Evolutionary conservation across 1,140 invertebrate species (phyloP).

Genomic region (Heliothis subflexa): DNA sequence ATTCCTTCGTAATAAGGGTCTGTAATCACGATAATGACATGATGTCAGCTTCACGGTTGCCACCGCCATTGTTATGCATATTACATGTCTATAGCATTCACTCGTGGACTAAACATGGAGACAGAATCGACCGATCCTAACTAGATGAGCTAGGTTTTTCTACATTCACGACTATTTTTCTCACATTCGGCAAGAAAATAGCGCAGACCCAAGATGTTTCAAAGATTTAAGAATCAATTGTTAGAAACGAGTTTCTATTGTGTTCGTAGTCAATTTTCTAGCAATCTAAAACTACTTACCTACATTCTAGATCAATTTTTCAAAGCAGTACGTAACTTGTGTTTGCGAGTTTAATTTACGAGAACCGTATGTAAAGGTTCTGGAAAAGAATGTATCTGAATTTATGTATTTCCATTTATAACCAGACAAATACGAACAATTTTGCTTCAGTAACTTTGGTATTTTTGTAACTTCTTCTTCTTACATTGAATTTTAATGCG

Average conservation of each 20-base stretch:
- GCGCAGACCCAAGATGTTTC: conserved; percentile 3
- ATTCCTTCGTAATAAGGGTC: conserved; percentile 15
- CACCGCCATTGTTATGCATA: conserved; percentile 47
- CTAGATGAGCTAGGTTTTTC: conserved; percentile 24
- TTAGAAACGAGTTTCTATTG: conserved; percentile 41
- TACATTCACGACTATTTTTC: background rate
- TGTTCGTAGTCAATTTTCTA: conserved; percentile 26
- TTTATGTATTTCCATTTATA: background rate
- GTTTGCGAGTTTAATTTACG: conserved; percentile 19
- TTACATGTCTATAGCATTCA: conserved; percentile 46
- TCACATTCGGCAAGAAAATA: conserved; percentile 15
- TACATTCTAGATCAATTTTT: conserved; percentile 35
- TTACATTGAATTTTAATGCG: too few relatives aligned
- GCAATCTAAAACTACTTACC: conserved; percentile 39
- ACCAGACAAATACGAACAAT: background rate
- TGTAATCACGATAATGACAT: conserved; percentile 44
- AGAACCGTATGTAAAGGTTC: background rate
- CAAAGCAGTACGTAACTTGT: conserved; percentile 31
- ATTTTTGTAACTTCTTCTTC: too few relatives aligned
- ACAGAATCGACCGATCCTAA: background rate
- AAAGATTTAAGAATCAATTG: conserved; percentile 36
- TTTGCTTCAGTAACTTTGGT: background rate
- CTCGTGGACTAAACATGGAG: conserved; percentile 22
- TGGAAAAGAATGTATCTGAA: background rate
- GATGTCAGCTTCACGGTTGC: conserved; percentile 41